Base-by-base conservation (phyloP, 2,888 invertebrate genomes). In the Craniophora ligustri region DNA sequence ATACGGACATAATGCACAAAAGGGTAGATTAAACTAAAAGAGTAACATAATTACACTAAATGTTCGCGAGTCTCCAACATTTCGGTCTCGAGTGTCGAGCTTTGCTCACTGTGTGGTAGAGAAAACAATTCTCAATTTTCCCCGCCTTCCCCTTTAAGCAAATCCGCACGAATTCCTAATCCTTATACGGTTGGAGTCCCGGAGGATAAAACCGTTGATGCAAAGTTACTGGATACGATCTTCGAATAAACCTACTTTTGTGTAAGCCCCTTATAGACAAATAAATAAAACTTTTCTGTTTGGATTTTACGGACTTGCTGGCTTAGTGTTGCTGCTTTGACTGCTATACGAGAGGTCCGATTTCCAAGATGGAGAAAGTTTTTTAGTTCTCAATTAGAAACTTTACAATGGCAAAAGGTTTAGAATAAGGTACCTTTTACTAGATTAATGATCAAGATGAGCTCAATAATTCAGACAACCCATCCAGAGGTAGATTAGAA, bases 101-200 rank as follows among this genome's bases (percentile, higher is more conserved):
- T 85, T 84, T 81, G 76, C 81, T 81, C 77, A 79, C 75, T 80
- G 81, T 85, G 85, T 79, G 85, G 82, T 78, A 73, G 78, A 85
- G 87, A 84, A 85, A 91, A 89, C 88, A 89, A 88, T 89, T 87
- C 88, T 76, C 84, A 86, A 89, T 88, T 87, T 87, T 85, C 86
- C 81, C 80, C 80, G 78, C 80, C 81, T 85, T 82, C 82, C 82
- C 84, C 86, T 88, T 85, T 87, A 88, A 85, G 87, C 84, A 89
- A 91, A 91, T 89, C 87, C 86, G 75, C 84, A 85, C 84, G 81
- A 87, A 88, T 87, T 86, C 87, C 85, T 89, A 86, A 90, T 88
- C 88, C 88, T 84, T 87, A 87, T 87, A 87, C 82, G 86, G 84
- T 76, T 77, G 78, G 76, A 80, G 79, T 84, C 85, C 75, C 81